Base-by-base conservation (phyloP, 2,797 vertebrate genomes). In the Poecilia velifera region DNA sequence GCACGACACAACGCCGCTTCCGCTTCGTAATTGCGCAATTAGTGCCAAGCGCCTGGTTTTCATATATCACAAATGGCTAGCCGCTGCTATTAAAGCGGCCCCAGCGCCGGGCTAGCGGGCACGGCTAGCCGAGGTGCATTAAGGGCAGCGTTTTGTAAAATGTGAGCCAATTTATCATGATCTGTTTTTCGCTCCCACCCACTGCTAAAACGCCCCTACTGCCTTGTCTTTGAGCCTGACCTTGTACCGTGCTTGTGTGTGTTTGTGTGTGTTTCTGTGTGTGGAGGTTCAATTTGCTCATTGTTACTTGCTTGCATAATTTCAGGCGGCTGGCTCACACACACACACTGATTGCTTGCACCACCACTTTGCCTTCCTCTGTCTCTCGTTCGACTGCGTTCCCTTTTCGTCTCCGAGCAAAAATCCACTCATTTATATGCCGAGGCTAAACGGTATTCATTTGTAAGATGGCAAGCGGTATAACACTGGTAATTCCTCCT, bases 21-120 rank as follows among this genome's bases (percentile, higher is more conserved):
- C 96, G 96, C 96, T 97, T 97, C 97, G 97, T 99, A 98, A 99
- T 98, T 98, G 97, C 96, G 94, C 97, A 99, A 98, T 99, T 99
- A 98, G 97, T 97, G 96, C 95, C 96, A 96, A 53, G 95, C 90
- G 95, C 95, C 96, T 96, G 94, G 95, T 97, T 97, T 98, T 97
- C 97, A 97, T 98, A 98, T 94, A 98, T 98, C 97, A 98, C 97
- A 96, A 95, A 96, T 96, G 96, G 96, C 95, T 94, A 94, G 95
- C 92, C 87, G 83, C 90, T 77, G 90, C 94, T 91, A 94, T 95
- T 95, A 94, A 92, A 93, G 90, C 88, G 90, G 92, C 88, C 77
- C 74, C 87, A 62, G 95, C 86, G 80, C 90, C 88, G 82, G 93
- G 90, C 93, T 92, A 85, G 90, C 90, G 84, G 91, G 92, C 90